Percentiles rank a stretch among this genome's conserved stretches.
Conservation (phyloP, 2,888 invertebrate species). For the Drosophila dives region DNA sequence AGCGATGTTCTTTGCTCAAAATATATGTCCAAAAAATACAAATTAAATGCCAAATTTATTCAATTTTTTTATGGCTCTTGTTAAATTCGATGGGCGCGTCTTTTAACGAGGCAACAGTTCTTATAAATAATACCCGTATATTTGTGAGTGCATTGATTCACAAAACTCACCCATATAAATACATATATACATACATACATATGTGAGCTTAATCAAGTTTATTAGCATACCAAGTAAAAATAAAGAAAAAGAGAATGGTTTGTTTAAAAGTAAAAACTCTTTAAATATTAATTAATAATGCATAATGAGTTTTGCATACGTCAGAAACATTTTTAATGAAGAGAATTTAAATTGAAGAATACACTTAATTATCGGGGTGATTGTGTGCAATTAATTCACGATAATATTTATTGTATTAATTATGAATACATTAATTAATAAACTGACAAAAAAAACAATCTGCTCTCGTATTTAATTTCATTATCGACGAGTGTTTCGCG, state of each 20-base stretch:
- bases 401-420: not conserved
- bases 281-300: not conserved
- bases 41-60: constrained; percentile 19
- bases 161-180: constrained; percentile 21
- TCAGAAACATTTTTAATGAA: not conserved
- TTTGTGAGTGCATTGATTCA: constrained; percentile 45
- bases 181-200: not conserved
- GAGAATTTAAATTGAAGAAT: not conserved
- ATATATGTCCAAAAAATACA: constrained; percentile 15
- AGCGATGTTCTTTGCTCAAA: constrained; percentile 15
- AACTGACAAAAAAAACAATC: not conserved
- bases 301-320: not conserved
- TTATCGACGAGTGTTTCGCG: constrained; percentile 37
- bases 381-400: not conserved
- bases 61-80: constrained; percentile 20
- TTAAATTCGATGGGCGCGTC: constrained; percentile 35
- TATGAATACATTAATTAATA: not conserved
- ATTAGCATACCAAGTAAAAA: constrained; percentile 32
- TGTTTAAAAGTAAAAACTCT: constrained; percentile 13
- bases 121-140: constrained; percentile 21
- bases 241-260: not conserved
- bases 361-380: not conserved
- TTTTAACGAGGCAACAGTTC: constrained; percentile 3
- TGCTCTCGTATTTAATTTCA: constrained; percentile 46
- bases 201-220: constrained; percentile 18